These are phyloP conservation scores for Ovibos moschatus DNA, from an alignment of 2,113 vertebrate genomes.

Conservation along the genomic window DNA sequence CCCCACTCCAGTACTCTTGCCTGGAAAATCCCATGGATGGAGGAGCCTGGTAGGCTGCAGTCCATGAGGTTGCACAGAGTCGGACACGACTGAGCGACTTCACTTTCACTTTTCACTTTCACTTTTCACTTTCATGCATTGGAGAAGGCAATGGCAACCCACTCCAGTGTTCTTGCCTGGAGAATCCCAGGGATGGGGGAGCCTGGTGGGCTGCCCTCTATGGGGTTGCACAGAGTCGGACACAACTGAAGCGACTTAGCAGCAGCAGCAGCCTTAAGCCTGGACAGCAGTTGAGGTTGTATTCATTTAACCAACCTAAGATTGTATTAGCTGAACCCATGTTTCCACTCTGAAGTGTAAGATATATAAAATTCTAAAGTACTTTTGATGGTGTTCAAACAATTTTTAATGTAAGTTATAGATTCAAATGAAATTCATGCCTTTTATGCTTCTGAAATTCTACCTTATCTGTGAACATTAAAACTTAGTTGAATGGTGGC, in stretches of 20 bases:
- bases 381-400: neutral
- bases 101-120: too few relatives aligned
- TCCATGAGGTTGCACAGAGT: too few relatives aligned
- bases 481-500: neutral
- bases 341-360: neutral
- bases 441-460: neutral
- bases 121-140: too few relatives aligned
- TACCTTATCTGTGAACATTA: neutral
- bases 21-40: too few relatives aligned
- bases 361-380: neutral
- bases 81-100: too few relatives aligned
- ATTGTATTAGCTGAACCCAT: neutral
- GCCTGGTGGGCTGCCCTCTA: neutral
- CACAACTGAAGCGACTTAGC: neutral
- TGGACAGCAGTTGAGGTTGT: neutral
- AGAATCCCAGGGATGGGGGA: neutral
- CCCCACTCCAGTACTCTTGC: too few relatives aligned
- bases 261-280: neutral
- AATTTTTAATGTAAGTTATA: neutral
- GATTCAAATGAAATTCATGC: slow-evolving; percentile 3
- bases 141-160: too few relatives aligned
- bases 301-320: neutral
- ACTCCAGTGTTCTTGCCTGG: neutral
- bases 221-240: neutral
- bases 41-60: too few relatives aligned